Conservation (phyloP, 2,888 invertebrate genomes). For the Saturnia japonica region DNA sequence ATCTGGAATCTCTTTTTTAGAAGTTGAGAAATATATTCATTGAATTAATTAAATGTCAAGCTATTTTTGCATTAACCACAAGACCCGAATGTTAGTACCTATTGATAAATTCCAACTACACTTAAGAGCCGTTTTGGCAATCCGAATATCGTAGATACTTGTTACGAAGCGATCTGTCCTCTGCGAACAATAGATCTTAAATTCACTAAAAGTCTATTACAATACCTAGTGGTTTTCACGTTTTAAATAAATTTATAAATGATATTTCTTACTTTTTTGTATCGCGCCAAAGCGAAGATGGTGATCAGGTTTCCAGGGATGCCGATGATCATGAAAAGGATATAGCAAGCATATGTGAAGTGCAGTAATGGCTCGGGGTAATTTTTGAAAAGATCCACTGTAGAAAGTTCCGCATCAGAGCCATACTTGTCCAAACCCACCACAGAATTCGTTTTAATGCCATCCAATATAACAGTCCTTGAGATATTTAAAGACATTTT, state of each 20-base stretch:
- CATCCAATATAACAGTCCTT: neutral
- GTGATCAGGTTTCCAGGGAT: slow-evolving; percentile 87
- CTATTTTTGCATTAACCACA: neutral
- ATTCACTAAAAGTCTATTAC: too few relatives aligned
- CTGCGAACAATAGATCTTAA: too few relatives aligned
- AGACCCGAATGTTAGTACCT: neutral
- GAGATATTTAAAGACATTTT: neutral
- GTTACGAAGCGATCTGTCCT: neutral
- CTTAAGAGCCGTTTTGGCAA: neutral
- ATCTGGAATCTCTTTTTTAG: too few relatives aligned
- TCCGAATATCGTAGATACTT: neutral
- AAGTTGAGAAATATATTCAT: neutral
- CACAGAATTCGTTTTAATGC: neutral
- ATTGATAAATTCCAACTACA: neutral
- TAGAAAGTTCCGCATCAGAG: slow-evolving; percentile 21
- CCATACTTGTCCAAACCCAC: neutral
- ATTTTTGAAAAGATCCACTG: slow-evolving; percentile 18
- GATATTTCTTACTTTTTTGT: slow-evolving; percentile 63
- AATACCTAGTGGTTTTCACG: too few relatives aligned
- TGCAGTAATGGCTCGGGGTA: slow-evolving; percentile 23
- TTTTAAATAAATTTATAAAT: neutral
- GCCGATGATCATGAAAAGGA: slow-evolving; percentile 84
- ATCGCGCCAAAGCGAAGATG: slow-evolving; percentile 83
- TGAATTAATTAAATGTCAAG: neutral
- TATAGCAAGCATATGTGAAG: slow-evolving; percentile 21